Evolutionary conservation across 2,797 vertebrate genomes (phyloP).

Genomic region (Glossophaga mutica): DNA sequence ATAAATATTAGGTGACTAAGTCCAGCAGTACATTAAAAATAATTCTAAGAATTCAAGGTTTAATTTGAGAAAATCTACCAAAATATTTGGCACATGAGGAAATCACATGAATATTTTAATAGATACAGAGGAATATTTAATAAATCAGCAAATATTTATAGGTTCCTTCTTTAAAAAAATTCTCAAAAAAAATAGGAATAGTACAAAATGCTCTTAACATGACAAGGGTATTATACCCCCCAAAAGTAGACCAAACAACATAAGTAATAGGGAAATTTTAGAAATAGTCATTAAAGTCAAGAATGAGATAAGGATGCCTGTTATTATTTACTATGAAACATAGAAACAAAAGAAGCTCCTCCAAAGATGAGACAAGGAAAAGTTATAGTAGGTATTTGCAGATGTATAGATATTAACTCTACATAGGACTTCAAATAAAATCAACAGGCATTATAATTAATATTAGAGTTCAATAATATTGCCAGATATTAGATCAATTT

Average conservation of each 20-base stretch:
- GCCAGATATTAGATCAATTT: neutral
- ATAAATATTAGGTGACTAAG: neutral
- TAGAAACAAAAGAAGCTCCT: neutral
- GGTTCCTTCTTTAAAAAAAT: neutral
- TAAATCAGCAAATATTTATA: neutral
- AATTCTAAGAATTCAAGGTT: neutral
- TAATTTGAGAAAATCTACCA: neutral
- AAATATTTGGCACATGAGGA: neutral
- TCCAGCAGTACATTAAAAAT: neutral
- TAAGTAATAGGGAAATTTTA: neutral
- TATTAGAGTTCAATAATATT: neutral
- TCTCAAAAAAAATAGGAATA: neutral
- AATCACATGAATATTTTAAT: neutral
- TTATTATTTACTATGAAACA: neutral
- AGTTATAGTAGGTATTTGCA: neutral
- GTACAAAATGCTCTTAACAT: neutral
- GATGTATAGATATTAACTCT: neutral
- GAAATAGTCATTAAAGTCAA: neutral
- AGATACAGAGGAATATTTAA: neutral
- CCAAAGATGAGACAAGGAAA: neutral
- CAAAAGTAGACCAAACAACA: neutral
- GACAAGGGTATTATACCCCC: neutral
- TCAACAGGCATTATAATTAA: neutral
- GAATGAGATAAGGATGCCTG: neutral
- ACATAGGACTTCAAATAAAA: neutral